Conservation (phyloP, 2,113 vertebrate genomes). For the Chionis minor region DNA sequence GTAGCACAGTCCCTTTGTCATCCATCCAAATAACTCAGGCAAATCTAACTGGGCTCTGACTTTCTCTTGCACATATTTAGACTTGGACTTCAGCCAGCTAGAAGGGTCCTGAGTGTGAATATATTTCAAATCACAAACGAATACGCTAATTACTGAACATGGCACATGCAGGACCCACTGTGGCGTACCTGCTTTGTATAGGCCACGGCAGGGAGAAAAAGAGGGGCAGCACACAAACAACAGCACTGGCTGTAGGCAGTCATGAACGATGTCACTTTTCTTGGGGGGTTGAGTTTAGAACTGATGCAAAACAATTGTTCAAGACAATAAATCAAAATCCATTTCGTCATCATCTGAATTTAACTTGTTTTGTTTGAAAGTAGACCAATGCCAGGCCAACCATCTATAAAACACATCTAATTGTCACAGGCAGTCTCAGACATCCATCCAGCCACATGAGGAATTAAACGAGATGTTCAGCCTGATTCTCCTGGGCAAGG, state of each 20-base stretch:
- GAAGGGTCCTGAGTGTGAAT: not conserved
- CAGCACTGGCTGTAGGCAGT: not conserved
- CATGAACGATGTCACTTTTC: not conserved
- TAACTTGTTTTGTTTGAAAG: not conserved
- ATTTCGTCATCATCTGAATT: not conserved
- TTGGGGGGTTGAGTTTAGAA: not conserved
- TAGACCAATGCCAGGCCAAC: not conserved
- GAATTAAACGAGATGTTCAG: not conserved
- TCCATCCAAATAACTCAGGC: not conserved
- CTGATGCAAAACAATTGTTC: not conserved
- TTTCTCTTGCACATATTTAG: not conserved
- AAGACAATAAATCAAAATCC: not conserved
- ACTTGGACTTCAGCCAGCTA: not conserved
- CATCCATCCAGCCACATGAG: not conserved
- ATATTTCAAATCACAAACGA: not conserved
- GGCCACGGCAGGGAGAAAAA: not conserved
- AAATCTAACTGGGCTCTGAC: not conserved
- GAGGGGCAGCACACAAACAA: not conserved
- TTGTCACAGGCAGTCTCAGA: not conserved
- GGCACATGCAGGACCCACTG: not conserved
- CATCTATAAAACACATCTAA: not conserved
- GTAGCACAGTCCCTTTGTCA: not conserved
- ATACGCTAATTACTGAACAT: not conserved
- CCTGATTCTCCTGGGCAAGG: not conserved
- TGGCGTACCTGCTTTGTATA: not conserved